Base-by-base conservation (phyloP, 2,888 invertebrate genomes). In the Pseudococcus jackbeardsleyi region DNA sequence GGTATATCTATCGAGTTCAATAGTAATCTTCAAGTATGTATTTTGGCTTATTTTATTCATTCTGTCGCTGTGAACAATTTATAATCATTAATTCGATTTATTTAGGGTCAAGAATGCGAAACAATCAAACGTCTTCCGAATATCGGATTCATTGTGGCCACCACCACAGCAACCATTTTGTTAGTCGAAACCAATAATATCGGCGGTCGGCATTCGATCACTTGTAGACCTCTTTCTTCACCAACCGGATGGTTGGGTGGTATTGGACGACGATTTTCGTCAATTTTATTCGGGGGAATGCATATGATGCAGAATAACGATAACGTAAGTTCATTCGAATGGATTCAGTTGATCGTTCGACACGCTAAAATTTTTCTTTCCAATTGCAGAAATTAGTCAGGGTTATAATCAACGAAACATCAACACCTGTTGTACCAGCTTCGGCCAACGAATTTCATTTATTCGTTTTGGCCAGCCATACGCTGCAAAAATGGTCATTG, bases 221-320 rank as follows among this genome's bases (percentile, higher is more conserved):
- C 92, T 0, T 95, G 95, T 90, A 93, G 94, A 89, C 94, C 94
- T 2, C 92, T 97, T 42, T 94, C 95, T 77, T 94, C 95, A 0
- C 95, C 96, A 3, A 94, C 95, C 88, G 96, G 96, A 1, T 96
- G 96, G 94, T 93, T 98, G 68, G 97, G 97, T 9, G 97, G 98
- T 0, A 94, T 98, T 89, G 95, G 97, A 0, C 94, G 95, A 1
- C 93, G 95, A 89, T 95, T 97, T 91, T 95, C 96, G 0, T 94
- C 95, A 3, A 93, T 97, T 48, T 95, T 97, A 91, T 97, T 96
- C 91, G 96, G 96, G 1, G 92, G 88, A 12, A 88, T 88, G 77
- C 92, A 92, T 8, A 90, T 91, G 5, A 89, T 90, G 6, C 90
- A 90, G 11, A 89, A 89, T 54, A 88, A 90, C 46, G 91, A 91